Evolutionary conservation across 1,140 invertebrate genomes (phyloP).

Genomic region (Aphelenchoides besseyi): DNA sequence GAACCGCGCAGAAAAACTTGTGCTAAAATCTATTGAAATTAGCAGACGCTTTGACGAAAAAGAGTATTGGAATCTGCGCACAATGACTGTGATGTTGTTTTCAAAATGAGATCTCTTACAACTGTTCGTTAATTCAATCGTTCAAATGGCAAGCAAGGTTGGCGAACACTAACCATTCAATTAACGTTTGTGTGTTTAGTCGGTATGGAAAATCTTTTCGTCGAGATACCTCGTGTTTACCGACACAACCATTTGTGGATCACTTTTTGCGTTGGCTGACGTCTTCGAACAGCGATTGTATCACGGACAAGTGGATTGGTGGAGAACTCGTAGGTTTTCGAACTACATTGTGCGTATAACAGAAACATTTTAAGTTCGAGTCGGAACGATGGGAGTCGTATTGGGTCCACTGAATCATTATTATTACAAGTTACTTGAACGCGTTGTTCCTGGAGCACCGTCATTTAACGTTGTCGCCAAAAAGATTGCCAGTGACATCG

Average conservation of each 20-base stretch:
- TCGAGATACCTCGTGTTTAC: background rate
- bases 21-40: no score
- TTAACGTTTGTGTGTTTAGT: no score
- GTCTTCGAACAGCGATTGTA: background rate
- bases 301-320: background rate
- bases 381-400: constrained; percentile 1
- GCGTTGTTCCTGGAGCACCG: background rate
- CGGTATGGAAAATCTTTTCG: background rate
- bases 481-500: background rate
- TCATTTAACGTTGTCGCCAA: background rate
- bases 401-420: constrained; percentile 8
- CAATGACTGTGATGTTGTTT: background rate
- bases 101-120: background rate
- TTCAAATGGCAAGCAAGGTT: no score
- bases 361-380: background rate
- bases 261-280: background rate
- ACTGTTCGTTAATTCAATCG: constrained; percentile 4
- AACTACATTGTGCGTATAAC: background rate
- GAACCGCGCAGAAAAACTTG: no score
- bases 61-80: no score
- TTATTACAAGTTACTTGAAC: constrained; percentile 3
- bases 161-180: no score
- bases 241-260: background rate
- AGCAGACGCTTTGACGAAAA: no score
- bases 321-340: background rate